Base-by-base conservation (phyloP, 2,113 vertebrate species). In the Rhipidura dahli region DNA sequence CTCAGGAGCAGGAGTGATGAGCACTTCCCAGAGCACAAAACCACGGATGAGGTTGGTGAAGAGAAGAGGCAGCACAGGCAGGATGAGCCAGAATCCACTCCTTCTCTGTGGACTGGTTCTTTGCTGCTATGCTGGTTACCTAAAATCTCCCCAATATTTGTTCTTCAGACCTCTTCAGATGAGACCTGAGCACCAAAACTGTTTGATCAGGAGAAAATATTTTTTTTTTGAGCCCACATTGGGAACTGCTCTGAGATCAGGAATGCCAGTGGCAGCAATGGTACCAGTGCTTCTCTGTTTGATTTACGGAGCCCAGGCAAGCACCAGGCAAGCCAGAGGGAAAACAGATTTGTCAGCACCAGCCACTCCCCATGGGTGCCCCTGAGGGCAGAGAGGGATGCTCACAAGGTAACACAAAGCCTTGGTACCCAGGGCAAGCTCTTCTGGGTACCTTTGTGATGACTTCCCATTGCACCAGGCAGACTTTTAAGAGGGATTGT, bases 21-120 rank as follows among this genome's bases (percentile, higher is more conserved):
- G 4, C 5, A 8, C 21, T 65, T 68, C 68, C 33, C 51, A 78
- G 33, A 61, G 39, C 17, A 37, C 5, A 72, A 84, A 90, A 47
- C 6, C 11, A 33, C 3, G 0, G 0, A 0, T 0, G 4, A 26
- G 12, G 9, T 0, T 47, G 44, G 18, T 47, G 61, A 90, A 21
- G 7, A 56, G 35, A 75, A 66, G 18, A 56, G 9, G 11, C 7
- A 60, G 23, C 6, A 18, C 12, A 33, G 28, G 23, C 13, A 53
- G 50, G 4, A 57, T 26, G 17, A 86, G 13, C 6, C 28, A 65
- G 35, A 78, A 59, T 18, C 12, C 26, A 16, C 6, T 59, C 7
- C 19, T 76, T 72, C n/a, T 69, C 30, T 8, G 15, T 4, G 22
- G 24, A 16, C 15, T 44, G 7, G 5, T 27, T 63, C 37, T 51